Evolutionary conservation across 1,140 invertebrate genomes (phyloP).

Genomic region (Teleopsis dalmanni): DNA sequence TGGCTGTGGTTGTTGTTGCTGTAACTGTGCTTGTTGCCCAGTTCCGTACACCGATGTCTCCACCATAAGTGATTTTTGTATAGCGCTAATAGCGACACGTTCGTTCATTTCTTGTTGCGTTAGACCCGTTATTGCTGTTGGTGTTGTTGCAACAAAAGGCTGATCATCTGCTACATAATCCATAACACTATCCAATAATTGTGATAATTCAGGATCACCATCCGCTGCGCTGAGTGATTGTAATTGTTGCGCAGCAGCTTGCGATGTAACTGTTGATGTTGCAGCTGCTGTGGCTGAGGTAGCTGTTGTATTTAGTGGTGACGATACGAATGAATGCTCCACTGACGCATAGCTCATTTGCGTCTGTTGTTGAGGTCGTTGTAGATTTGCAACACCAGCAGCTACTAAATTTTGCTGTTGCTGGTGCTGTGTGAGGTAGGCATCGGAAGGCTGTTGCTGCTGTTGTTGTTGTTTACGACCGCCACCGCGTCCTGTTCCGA

Average conservation of each 20-base stretch:
- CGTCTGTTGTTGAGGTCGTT: slow-evolving; percentile 9
- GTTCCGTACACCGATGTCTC: slow-evolving; percentile 54
- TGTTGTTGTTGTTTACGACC: slow-evolving; percentile 35
- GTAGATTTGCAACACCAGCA: slow-evolving; percentile 8
- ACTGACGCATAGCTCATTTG: slow-evolving; percentile 11
- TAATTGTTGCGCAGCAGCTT: slow-evolving; percentile 19
- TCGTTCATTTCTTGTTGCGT: slow-evolving; percentile 53
- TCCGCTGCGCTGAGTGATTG: slow-evolving; percentile 22
- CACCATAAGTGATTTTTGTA: slow-evolving; percentile 83
- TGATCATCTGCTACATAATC: slow-evolving; percentile 60
- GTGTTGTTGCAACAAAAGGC: slow-evolving; percentile 44
- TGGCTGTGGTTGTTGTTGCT: slow-evolving; percentile 53
- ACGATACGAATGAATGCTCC: slow-evolving; percentile 11
- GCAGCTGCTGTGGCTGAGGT: slow-evolving; percentile 20
- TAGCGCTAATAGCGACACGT: slow-evolving; percentile 78
- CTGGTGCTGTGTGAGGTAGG: slow-evolving; percentile 47
- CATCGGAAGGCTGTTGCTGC: slow-evolving; percentile 47
- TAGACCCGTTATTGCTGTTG: slow-evolving; percentile 16
- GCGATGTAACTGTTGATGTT: slow-evolving; percentile 34
- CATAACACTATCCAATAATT: slow-evolving; percentile 76
- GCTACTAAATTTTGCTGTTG: slow-evolving; percentile 31
- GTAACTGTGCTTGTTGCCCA: slow-evolving; percentile 50
- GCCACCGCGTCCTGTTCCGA: slow-evolving; percentile 17
- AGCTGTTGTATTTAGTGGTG: slow-evolving; percentile 20
- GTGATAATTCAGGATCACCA: slow-evolving; percentile 65